Evolutionary conservation across 2,888 invertebrate genomes (phyloP).

Genomic region (Cryptus viduatorius): DNA sequence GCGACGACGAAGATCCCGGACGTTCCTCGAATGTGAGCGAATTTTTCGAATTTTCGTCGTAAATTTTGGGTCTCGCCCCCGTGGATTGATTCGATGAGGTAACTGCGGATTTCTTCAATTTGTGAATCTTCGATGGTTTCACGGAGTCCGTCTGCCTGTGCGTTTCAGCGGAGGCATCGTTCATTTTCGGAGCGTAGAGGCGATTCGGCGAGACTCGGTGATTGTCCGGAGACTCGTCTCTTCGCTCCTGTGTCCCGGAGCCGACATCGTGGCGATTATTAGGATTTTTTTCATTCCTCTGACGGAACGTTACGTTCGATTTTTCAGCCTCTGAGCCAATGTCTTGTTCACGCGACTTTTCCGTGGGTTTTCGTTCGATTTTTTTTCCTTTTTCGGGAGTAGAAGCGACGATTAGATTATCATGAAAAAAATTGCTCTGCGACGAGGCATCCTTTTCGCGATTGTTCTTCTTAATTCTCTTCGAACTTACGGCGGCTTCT

Average conservation of each 20-base stretch:
- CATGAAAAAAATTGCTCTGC: conserved; percentile 26
- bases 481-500: not conserved
- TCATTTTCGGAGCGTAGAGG: not conserved
- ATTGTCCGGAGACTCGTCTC: conserved; percentile 2
- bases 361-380: conserved; percentile 2
- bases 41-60: conserved; percentile 5
- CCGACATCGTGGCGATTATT: not conserved
- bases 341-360: not conserved
- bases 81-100: not conserved
- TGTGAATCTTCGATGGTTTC: conserved; percentile 63
- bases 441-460: conserved; percentile 19
- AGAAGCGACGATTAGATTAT: not conserved
- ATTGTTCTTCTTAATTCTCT: conserved; percentile 10
- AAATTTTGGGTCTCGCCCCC: not conserved
- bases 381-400: conserved; percentile 23
- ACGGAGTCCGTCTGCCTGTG: conserved; percentile 42
- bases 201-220: conserved; percentile 25
- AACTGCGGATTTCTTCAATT: conserved; percentile 16
- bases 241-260: not conserved
- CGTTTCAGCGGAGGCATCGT: conserved; percentile 24
- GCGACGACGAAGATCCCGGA: not conserved
- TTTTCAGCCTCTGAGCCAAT: not conserved
- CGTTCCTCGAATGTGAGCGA: not conserved
- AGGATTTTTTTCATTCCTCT: not conserved
- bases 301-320: not conserved